Conservation (phyloP, 2,888 invertebrate genomes). For the Drosophila picticornis region DNA sequence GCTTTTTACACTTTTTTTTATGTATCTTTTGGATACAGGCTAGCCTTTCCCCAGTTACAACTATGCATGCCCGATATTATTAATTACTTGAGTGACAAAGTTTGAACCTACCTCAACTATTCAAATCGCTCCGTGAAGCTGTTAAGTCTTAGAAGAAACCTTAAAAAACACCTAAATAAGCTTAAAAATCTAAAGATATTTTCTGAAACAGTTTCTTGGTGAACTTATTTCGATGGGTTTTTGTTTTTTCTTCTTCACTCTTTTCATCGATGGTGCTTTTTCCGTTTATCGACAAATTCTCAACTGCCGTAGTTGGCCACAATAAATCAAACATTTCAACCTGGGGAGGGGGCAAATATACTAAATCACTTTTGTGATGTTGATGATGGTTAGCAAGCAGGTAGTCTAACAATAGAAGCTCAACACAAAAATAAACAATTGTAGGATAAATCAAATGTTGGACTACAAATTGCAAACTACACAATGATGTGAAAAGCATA, state of each 20-base stretch:
- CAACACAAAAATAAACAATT: slow-evolving; percentile 11
- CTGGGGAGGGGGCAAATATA: slow-evolving; percentile 43
- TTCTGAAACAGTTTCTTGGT: not conserved
- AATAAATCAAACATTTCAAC: slow-evolving; percentile 73
- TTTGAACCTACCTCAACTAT: not conserved
- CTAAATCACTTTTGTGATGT: slow-evolving; percentile 47
- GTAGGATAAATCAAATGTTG: slow-evolving; percentile 9
- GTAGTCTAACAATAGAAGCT: slow-evolving; percentile 7
- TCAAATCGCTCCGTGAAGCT: not conserved
- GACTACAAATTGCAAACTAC: slow-evolving; percentile 31
- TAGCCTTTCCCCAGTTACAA: not conserved
- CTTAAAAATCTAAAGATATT: not conserved
- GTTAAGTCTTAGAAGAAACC: not conserved
- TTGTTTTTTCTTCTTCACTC: not conserved
- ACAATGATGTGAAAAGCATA: slow-evolving; percentile 23
- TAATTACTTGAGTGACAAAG: not conserved
- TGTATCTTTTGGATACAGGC: slow-evolving; percentile 8
- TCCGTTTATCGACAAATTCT: slow-evolving; percentile 34
- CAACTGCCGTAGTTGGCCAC: slow-evolving; percentile 37
- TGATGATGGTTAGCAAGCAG: slow-evolving; percentile 39
- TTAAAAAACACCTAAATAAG: not conserved
- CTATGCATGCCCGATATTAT: not conserved
- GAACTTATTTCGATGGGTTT: not conserved
- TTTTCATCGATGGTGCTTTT: slow-evolving; percentile 12
- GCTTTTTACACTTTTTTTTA: slow-evolving; percentile 43